Conservation (phyloP, 2,888 invertebrate species). For the Lordiphosa fenestrarum region DNA sequence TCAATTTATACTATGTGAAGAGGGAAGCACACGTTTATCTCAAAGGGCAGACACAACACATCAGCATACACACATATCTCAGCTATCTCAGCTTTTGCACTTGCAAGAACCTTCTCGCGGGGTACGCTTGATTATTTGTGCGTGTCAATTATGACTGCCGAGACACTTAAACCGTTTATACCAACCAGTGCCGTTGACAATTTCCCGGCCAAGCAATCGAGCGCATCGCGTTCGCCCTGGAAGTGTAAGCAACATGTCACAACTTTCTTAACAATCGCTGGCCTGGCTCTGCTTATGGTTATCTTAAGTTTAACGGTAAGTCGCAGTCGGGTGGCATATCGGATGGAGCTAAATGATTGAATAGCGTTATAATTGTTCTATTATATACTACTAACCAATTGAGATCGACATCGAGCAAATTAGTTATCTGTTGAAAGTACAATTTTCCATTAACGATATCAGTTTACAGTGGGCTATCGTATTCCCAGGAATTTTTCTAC, state of each 20-base stretch:
- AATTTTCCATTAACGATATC: no score
- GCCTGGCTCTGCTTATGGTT: slow-evolving; percentile 59
- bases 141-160: slow-evolving; percentile 76
- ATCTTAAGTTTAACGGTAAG: slow-evolving; percentile 77
- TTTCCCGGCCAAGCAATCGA: slow-evolving; percentile 68
- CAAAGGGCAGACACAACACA: slow-evolving; percentile 7
- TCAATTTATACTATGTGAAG: slow-evolving; percentile 22
- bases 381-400: neutral
- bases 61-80: slow-evolving; percentile 7
- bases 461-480: no score
- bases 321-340: neutral
- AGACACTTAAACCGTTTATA: slow-evolving; percentile 80
- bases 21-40: slow-evolving; percentile 2
- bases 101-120: no score
- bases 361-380: neutral
- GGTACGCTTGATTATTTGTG: slow-evolving; percentile 30
- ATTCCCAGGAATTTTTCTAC: no score
- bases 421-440: no score
- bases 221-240: slow-evolving; percentile 42
- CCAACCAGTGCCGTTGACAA: slow-evolving; percentile 71
- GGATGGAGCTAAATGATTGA: neutral
- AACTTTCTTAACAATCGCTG: slow-evolving; percentile 66
- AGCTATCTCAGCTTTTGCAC: no score
- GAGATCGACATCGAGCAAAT: no score
- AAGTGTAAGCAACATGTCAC: slow-evolving; percentile 58